Percentiles rank a stretch among this genome's conserved stretches.
phyloP scores from a whole-genome alignment of 2,888 invertebrate species.

The Quadroppia sp. region DNA sequence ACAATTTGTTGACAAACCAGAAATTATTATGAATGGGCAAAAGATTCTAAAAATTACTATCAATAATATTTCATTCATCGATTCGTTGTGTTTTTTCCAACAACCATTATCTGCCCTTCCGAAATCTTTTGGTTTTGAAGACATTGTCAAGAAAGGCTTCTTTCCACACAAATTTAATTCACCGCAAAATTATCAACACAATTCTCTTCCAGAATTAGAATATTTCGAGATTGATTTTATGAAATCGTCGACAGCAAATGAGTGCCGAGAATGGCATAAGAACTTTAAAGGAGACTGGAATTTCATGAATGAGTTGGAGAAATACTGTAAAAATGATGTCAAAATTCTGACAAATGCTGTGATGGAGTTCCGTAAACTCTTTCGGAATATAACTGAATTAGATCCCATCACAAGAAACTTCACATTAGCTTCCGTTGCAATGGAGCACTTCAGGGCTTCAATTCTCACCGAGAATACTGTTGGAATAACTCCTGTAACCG shows the following conservation, averaged over 20 bases:
- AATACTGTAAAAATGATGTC: constrained; percentile 39
- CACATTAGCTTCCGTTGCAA: constrained; percentile 42
- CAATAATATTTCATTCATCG: neutral
- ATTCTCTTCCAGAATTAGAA: neutral
- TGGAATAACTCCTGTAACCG: neutral
- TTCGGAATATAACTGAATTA: neutral
- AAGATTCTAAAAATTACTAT: neutral
- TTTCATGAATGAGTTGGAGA: neutral
- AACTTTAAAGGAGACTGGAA: neutral
- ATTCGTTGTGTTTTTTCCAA: neutral
- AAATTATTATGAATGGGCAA: neutral
- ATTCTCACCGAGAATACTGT: neutral
- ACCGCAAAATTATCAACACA: neutral
- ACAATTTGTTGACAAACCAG: neutral
- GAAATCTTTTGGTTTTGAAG: neutral
- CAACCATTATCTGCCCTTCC: neutral
- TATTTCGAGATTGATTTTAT: neutral
- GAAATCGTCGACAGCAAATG: neutral
- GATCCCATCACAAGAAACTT: constrained; percentile 34
- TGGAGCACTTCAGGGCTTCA: constrained; percentile 1
- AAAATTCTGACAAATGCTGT: constrained; percentile 5
- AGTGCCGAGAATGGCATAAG: neutral
- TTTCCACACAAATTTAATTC: neutral
- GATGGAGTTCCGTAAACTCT: constrained; percentile 9
- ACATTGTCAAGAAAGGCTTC: neutral